Conservation (phyloP, 1,140 invertebrate species). For the Camponotus vicinus region DNA sequence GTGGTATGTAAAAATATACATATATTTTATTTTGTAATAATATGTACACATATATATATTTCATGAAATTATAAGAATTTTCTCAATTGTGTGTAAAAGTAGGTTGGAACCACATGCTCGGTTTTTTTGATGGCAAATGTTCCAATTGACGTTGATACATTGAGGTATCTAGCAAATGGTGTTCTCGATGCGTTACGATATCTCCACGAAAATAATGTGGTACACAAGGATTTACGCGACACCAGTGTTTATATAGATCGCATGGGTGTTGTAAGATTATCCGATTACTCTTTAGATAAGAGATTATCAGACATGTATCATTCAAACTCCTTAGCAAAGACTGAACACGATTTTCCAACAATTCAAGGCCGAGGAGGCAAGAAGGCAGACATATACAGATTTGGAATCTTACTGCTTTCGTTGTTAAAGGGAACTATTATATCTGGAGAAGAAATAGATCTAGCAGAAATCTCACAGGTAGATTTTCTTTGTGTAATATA, state of each 20-base stretch:
- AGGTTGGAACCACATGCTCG: slow-evolving; percentile 85
- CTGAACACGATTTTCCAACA: slow-evolving; percentile 84
- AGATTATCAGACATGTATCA: slow-evolving; percentile 87
- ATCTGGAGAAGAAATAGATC: slow-evolving; percentile 85
- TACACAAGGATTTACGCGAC: slow-evolving; percentile 91
- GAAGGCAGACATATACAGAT: slow-evolving; percentile 91
- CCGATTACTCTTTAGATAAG: slow-evolving; percentile 91
- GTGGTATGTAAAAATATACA: slow-evolving; percentile 84
- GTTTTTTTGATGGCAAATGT: slow-evolving; percentile 87
- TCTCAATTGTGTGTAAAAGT: slow-evolving; percentile 56
- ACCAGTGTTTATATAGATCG: slow-evolving; percentile 89
- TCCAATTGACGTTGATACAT: slow-evolving; percentile 87
- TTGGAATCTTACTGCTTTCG: slow-evolving; percentile 88
- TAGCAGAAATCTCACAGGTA: slow-evolving; percentile 83
- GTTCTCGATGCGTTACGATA: slow-evolving; percentile 90
- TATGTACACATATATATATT: background rate
- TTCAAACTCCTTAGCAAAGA: slow-evolving; percentile 75
- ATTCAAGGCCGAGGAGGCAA: slow-evolving; percentile 89
- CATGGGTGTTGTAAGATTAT: slow-evolving; percentile 87
- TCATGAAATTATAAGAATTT: background rate
- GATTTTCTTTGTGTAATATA: background rate
- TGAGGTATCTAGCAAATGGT: slow-evolving; percentile 89
- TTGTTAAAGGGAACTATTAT: slow-evolving; percentile 86
- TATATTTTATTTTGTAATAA: background rate
- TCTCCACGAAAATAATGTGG: slow-evolving; percentile 92